phyloP scores from a whole-genome alignment of 23 tunicate genomes.

The Phallusia fumigata region DNA sequence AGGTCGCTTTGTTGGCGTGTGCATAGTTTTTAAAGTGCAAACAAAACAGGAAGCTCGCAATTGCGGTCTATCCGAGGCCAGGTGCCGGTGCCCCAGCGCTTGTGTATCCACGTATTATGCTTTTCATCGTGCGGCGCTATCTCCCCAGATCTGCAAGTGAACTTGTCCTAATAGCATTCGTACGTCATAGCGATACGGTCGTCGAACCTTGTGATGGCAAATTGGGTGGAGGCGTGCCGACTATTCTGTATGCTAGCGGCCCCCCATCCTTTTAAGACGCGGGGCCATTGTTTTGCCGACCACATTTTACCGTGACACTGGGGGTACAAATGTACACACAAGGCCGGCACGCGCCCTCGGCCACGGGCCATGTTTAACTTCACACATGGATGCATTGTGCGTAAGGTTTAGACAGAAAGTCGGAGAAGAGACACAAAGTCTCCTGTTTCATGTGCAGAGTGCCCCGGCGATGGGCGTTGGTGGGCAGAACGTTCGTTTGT shows the following conservation, averaged over 20 bases:
- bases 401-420: not conserved
- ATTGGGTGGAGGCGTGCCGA: not conserved
- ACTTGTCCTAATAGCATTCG: constrained; percentile 3
- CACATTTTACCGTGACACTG: constrained; percentile 1
- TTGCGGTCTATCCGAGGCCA: not conserved
- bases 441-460: constrained; percentile 4
- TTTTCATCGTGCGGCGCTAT: not conserved
- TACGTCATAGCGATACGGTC: constrained; percentile 1
- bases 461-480: not conserved
- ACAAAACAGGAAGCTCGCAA: not conserved
- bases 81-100: not conserved
- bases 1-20: too few relatives aligned
- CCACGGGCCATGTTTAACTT: not conserved
- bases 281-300: not conserved
- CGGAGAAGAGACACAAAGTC: not conserved
- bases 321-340: not conserved
- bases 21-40: too few relatives aligned
- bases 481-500: not conserved
- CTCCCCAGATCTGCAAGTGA: not conserved
- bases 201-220: not conserved
- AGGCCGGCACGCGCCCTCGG: not conserved
- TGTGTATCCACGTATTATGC: constrained; percentile 3
- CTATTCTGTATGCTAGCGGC: not conserved
- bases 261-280: not conserved
- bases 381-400: constrained; percentile 4